Conservation (phyloP, 2,888 invertebrate genomes). For the Acronicta aceris region DNA sequence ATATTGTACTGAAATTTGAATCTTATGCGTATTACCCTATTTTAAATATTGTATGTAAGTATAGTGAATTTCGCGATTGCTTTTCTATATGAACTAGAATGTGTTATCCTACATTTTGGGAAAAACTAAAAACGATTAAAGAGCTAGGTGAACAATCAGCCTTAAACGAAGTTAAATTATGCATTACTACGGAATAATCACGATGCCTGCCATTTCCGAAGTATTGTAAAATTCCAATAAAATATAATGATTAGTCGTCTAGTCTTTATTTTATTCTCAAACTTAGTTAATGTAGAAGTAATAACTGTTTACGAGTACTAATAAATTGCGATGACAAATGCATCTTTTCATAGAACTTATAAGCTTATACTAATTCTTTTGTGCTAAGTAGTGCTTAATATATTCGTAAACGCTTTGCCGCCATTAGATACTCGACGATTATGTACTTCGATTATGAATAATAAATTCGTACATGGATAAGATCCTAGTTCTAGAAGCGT, state of each 20-base stretch:
- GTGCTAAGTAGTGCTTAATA: constrained; percentile 36
- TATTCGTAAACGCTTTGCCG: constrained; percentile 43
- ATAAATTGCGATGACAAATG: constrained; percentile 18
- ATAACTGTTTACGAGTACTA: constrained; percentile 23
- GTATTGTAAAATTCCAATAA: constrained; percentile 19
- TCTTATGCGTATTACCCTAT: too few relatives aligned
- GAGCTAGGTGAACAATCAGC: too few relatives aligned
- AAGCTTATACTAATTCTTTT: constrained; percentile 40
- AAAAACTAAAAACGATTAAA: constrained; percentile 1
- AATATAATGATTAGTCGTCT: constrained; percentile 29
- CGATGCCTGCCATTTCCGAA: background rate
- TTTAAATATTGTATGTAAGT: too few relatives aligned
- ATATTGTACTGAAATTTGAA: too few relatives aligned
- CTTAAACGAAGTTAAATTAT: constrained; percentile 12
- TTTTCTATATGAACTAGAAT: too few relatives aligned
- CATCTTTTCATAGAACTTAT: constrained; percentile 41
- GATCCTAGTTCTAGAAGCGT: constrained; percentile 36
- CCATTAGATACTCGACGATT: constrained; percentile 51
- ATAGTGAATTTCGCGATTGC: too few relatives aligned
- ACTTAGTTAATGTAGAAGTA: constrained; percentile 18
- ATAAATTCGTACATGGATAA: constrained; percentile 44
- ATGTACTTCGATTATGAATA: constrained; percentile 48
- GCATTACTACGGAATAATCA: constrained; percentile 21
- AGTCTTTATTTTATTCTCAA: constrained; percentile 11
- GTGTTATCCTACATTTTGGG: too few relatives aligned